Evolutionary conservation across 2,113 vertebrate species (phyloP), one percentile per base, ranked within the genome.

Genomic region (Desmodus rotundus): DNA sequence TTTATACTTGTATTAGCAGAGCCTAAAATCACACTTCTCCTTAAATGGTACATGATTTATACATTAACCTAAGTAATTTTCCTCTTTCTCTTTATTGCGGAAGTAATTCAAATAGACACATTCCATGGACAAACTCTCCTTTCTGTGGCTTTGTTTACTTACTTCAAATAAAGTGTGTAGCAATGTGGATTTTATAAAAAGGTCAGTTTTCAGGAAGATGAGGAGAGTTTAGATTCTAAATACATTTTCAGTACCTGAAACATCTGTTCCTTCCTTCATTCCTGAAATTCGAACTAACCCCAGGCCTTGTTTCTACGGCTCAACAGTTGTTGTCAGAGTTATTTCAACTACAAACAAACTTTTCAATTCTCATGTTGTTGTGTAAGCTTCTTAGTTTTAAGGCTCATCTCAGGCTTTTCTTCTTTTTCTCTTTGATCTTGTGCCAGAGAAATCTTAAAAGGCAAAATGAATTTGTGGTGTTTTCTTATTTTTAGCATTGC

Each of bases 371-470:
- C 85, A 50, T 0, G 50, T 96, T 95, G 98, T 98, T 98, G 97
- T 97, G 96, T 90, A 88, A 96, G 67, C 74, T 94, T 97, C 96
- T 93, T 87, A 96, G 93, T 98, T 98, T 97, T 96, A 97, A 97
- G 89, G 63, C 83, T 97, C 98, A 98, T 98, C 98, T 98, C 50
- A 47, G 96, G 94, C 98, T 98, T 98, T 98, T 98, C 97, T 98
- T 97, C 92, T 92, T 88, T n/a, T 74, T 73, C 41, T 85, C 98
- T 98, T 98, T 98, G 98, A 98, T 98, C 96, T 68, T 96, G 67
- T 93, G 97, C 97, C 97, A 98, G 97, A 89, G 96, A 96, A 94
- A 87, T 90, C 98, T 98, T 97, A 91, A 43, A 54, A 95, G 97
- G 93, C 81, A 93, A 86, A 82, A 84, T 22, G 36, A 97, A 84